Percentiles rank a stretch among this genome's conserved stretches.
These are phyloP conservation scores for Sebastes iracundus DNA, from an alignment of 2,797 vertebrate species.

Conservation along the genomic window DNA sequence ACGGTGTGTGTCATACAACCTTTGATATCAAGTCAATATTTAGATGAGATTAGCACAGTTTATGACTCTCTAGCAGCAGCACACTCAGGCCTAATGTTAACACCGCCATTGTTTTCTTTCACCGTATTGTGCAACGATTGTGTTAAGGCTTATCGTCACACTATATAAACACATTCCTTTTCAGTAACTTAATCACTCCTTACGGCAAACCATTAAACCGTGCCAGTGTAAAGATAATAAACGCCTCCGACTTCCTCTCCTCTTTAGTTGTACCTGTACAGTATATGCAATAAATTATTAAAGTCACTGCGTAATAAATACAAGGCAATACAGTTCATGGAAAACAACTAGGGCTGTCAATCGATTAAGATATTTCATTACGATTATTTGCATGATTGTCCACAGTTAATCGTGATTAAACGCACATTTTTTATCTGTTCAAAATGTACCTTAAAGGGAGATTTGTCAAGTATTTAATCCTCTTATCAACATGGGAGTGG, in stretches of 20 bases:
- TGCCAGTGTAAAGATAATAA: background rate
- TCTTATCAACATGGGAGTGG: too few relatives aligned
- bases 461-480: too few relatives aligned
- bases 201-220: background rate
- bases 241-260: background rate
- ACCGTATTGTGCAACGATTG: background rate
- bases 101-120: background rate
- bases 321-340: background rate
- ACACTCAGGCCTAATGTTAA: background rate
- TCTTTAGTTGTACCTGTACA: background rate
- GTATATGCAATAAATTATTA: background rate
- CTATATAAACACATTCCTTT: background rate
- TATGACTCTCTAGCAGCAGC: constrained; percentile 8
- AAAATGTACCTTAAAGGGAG: too few relatives aligned
- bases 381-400: too few relatives aligned
- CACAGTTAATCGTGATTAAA: too few relatives aligned
- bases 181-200: background rate
- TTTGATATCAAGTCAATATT: constrained; percentile 46
- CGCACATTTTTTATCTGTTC: too few relatives aligned
- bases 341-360: background rate
- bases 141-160: background rate
- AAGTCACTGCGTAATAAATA: background rate
- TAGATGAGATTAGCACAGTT: constrained; percentile 29
- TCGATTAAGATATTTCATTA: too few relatives aligned
- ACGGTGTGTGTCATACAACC: constrained; percentile 21